Evolutionary conservation across 2,888 invertebrate genomes (phyloP), one percentile per base, ranked within the genome.

Genomic region (Drosophila nigritarsus): DNA sequence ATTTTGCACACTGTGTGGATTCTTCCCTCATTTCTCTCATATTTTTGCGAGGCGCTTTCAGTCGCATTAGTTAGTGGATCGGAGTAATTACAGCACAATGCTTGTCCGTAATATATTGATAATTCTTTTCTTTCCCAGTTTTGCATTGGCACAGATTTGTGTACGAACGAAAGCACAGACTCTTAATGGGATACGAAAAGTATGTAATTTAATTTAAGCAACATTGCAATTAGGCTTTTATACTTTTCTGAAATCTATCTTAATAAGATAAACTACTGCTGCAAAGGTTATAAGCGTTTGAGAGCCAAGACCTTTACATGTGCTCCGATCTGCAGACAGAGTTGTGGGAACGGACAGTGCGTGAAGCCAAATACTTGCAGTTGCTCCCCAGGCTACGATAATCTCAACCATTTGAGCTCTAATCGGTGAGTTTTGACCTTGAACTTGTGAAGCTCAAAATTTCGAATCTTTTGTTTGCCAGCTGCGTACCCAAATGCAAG

Each of bases 321-420:
- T 62, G 5, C 40, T 24, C 84, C 91, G 0, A 3, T 8, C 0
- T 93, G 93, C 51, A 13, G 7, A 0, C 42, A 66, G 0, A 45
- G 3, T 3, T 92, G 92, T 49, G 54, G 13, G 0, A 90, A 78
- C 42, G 91, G 91, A 3, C 68, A n/a, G 7, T 93, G 93, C 59
- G 45, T 90, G 71, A 48, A 63, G 53, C 94, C 93, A 0, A 83
- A 93, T 65, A 68, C 54, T 3, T 94, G 93, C 27, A 64, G 88
- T 49, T 94, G 94, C 68, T 61, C 78, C 6, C 18, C 56, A 0
- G 94, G 94, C 3, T 94, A 92, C 63, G 75, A 69, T 0, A 79
- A 76, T 40, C 79, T 92, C 0, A 91, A 88, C 48, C 29, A 54
- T 0, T 0, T 60, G 1, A 0, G 1, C 18, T 15, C 18, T 0